phyloP scores from a whole-genome alignment of 2,888 invertebrate genomes.

The Dendrolimus pini region DNA sequence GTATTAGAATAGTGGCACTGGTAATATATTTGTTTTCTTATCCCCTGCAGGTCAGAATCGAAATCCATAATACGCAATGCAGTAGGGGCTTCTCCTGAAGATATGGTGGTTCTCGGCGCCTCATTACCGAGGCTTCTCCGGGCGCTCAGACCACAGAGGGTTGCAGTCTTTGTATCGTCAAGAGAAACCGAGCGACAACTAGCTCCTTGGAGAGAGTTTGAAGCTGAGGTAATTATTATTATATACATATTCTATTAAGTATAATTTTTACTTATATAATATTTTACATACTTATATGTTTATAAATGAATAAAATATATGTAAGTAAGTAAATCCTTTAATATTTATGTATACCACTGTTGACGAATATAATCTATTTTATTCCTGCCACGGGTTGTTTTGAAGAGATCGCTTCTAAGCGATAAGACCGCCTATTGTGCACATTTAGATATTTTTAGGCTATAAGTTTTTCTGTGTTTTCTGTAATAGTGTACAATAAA shows the following conservation, averaged over 20 bases:
- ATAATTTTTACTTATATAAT: too few species aligned
- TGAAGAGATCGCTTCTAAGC: too few species aligned
- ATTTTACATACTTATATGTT: too few species aligned
- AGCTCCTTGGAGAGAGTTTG: constrained; percentile 88
- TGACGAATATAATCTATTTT: too few species aligned
- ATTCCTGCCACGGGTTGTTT: too few species aligned
- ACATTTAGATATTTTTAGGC: too few species aligned
- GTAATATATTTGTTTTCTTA: too few species aligned
- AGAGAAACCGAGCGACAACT: constrained; percentile 74
- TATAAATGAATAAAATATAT: background rate
- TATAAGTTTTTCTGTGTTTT: too few species aligned
- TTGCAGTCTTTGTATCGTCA: constrained; percentile 84
- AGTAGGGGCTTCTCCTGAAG: constrained; percentile 88
- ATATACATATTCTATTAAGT: background rate
- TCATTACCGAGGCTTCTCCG: constrained; percentile 87
- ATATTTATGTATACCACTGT: too few species aligned
- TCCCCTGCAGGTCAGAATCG: constrained; percentile 82
- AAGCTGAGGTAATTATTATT: constrained; percentile 79
- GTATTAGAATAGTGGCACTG: too few species aligned
- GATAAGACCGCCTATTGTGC: too few species aligned
- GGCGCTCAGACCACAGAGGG: constrained; percentile 79
- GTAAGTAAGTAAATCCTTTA: background rate
- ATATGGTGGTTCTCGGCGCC: constrained; percentile 85
- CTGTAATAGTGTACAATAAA: too few species aligned
- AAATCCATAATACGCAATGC: constrained; percentile 84